phyloP scores from a whole-genome alignment of 1,140 invertebrate species.

The Diabrotica virgifera region DNA sequence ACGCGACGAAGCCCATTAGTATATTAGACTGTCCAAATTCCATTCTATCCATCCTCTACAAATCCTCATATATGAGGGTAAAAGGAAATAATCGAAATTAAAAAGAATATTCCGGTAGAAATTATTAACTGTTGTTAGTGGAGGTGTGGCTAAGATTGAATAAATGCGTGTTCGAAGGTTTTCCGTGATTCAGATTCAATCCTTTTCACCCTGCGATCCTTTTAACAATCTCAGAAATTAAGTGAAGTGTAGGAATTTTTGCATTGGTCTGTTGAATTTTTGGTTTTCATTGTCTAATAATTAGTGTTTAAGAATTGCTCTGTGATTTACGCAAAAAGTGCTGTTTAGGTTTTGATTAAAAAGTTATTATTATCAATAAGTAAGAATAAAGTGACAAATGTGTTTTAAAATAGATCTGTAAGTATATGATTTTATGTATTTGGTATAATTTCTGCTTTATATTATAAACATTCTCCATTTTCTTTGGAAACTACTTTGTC shows the following conservation, averaged over 20 bases:
- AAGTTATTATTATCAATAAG: too few relatives aligned
- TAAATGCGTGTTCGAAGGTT: conserved; percentile 46
- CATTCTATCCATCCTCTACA: conserved; percentile 8
- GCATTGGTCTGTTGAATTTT: too few relatives aligned
- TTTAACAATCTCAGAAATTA: conserved; percentile 13
- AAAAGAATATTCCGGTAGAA: conserved; percentile 23
- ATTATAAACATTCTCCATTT: too few relatives aligned
- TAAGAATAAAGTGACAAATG: too few relatives aligned
- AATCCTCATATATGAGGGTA: conserved; percentile 10
- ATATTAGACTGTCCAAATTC: background rate
- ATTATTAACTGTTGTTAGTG: conserved; percentile 32
- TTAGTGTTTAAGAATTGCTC: too few relatives aligned
- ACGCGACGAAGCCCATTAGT: background rate
- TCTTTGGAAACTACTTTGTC: too few relatives aligned
- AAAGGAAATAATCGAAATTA: conserved; percentile 21
- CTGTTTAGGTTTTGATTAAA: too few relatives aligned
- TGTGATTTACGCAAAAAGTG: too few relatives aligned
- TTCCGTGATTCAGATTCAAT: conserved; percentile 45
- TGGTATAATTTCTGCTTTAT: too few relatives aligned
- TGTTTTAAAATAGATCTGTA: too few relatives aligned
- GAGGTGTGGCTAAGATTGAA: conserved; percentile 43
- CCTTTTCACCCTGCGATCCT: conserved; percentile 22
- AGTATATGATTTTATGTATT: too few relatives aligned
- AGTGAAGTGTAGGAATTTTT: background rate
- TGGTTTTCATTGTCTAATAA: too few relatives aligned